A percentile compares a stretch with the other conserved stretches of the same genome.
Evolutionary conservation across 2,113 vertebrate genomes (phyloP).

Genomic region (Sciurus niger): DNA sequence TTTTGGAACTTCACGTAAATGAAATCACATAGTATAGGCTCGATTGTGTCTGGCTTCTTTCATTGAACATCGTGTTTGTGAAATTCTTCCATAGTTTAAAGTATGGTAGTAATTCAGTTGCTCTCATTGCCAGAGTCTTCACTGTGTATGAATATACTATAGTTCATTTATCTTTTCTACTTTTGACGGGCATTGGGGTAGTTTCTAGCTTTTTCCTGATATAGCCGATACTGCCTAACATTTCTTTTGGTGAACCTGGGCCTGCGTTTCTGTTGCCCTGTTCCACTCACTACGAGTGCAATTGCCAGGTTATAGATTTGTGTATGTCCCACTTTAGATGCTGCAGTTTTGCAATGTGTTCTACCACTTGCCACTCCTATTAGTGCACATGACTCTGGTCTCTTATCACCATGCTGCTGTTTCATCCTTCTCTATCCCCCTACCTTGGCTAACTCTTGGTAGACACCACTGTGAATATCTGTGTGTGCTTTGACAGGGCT

Average conservation of each 20-base stretch:
- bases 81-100: conserved; percentile 19
- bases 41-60: conserved; percentile 38
- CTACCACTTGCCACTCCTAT: neutral
- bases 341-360: neutral
- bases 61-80: neutral
- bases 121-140: neutral
- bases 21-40: neutral
- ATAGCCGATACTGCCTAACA: neutral
- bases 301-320: neutral
- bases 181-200: neutral
- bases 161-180: conserved; percentile 30
- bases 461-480: neutral
- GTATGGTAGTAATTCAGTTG: neutral
- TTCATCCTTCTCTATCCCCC: neutral
- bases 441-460: neutral
- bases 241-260: neutral
- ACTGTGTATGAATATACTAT: neutral
- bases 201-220: neutral
- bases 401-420: neutral
- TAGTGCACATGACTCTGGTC: neutral
- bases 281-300: neutral
- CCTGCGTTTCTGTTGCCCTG: neutral
- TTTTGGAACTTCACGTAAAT: conserved; percentile 16
- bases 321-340: neutral
- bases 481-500: neutral